These are phyloP conservation scores for Dipus sagitta DNA, from an alignment of 2,797 vertebrate genomes.

Conservation along the genomic window DNA sequence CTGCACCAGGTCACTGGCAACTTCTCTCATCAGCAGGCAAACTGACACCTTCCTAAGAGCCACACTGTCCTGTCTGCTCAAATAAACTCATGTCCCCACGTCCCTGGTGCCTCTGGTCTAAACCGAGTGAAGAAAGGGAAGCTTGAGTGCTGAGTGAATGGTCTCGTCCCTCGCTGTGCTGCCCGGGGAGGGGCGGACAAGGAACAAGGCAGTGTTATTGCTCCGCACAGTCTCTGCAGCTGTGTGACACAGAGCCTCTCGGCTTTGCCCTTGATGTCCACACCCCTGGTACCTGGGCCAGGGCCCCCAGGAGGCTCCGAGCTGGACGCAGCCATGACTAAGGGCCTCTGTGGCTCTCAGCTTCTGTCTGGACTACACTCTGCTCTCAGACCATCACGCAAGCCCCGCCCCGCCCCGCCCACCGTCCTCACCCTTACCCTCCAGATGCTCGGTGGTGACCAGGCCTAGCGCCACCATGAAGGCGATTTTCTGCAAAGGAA, in stretches of 20 bases:
- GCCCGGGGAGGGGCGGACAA: neutral
- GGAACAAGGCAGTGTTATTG: neutral
- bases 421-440: slow-evolving; percentile 90
- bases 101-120: neutral
- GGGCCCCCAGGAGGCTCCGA: too few relatives aligned
- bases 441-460: slow-evolving; percentile 96
- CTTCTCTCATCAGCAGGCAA: neutral
- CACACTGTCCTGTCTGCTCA: neutral
- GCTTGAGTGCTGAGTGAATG: rapidly evolving
- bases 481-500: slow-evolving; percentile 94
- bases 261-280: neutral
- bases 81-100: neutral
- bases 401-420: neutral
- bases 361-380: neutral
- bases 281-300: neutral
- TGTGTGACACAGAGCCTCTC: neutral
- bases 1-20: rapidly evolving
- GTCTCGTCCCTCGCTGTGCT: neutral
- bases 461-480: slow-evolving; percentile 98
- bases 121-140: neutral
- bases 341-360: neutral
- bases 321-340: neutral
- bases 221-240: rapidly evolving
- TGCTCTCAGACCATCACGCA: neutral
- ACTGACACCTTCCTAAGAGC: too few relatives aligned